Evolutionary conservation across 2,113 vertebrate genomes (phyloP).

Genomic region (Hirundichthys speculiger): DNA sequence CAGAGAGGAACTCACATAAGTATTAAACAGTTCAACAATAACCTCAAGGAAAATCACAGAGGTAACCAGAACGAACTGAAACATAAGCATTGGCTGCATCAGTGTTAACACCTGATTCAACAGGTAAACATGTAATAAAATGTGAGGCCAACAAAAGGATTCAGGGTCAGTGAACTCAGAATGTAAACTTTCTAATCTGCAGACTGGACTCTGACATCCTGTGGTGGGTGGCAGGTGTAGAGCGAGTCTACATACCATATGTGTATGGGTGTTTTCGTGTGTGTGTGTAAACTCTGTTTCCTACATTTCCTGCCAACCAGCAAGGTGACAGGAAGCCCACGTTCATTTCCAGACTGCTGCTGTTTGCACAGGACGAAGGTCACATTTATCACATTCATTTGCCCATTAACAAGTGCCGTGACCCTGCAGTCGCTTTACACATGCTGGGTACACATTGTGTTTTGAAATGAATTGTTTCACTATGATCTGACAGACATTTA

Average conservation of each 20-base stretch:
- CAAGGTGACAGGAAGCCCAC: slow-evolving; percentile 73
- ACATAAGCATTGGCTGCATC: background rate
- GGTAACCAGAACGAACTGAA: background rate
- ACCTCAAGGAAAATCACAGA: too few relatives aligned
- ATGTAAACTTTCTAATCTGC: slow-evolving; percentile 12
- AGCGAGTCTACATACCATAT: slow-evolving; percentile 22
- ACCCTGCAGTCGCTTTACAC: slow-evolving; percentile 43
- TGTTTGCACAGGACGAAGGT: slow-evolving; percentile 57
- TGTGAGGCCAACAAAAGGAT: background rate
- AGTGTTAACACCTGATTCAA: background rate
- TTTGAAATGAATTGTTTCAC: slow-evolving; percentile 2
- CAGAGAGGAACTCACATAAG: too few relatives aligned
- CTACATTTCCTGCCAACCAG: slow-evolving; percentile 71
- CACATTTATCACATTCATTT: slow-evolving; percentile 60
- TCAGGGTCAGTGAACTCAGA: background rate
- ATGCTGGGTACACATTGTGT: background rate
- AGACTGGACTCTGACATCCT: slow-evolving; percentile 42
- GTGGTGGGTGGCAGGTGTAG: slow-evolving; percentile 62
- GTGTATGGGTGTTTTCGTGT: slow-evolving; percentile 14
- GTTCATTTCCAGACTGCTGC: slow-evolving; percentile 66
- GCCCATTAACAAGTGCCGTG: slow-evolving; percentile 35
- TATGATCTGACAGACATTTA: background rate
- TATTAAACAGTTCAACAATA: too few relatives aligned
- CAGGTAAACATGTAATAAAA: background rate
- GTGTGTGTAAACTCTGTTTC: slow-evolving; percentile 59